Evolutionary conservation across 1,140 invertebrate genomes (phyloP).

Genomic region (Drosophila ficusphila): DNA sequence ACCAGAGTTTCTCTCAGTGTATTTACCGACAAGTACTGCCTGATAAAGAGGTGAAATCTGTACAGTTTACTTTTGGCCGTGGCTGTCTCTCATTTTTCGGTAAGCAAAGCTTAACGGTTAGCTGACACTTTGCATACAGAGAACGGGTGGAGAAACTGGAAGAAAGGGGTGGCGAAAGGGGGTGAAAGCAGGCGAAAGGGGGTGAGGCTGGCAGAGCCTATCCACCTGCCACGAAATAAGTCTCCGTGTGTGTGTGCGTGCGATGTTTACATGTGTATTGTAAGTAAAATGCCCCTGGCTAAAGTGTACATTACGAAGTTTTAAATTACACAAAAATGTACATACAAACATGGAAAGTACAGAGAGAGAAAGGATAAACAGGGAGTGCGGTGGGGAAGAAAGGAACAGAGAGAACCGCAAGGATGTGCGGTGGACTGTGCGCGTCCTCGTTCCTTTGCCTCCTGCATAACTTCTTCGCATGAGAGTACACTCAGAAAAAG

Average conservation of each 20-base stretch:
- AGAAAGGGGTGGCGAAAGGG: neutral
- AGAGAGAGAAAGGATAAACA: slow-evolving; percentile 1
- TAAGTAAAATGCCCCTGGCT: slow-evolving; percentile 73
- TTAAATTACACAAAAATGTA: slow-evolving; percentile 77
- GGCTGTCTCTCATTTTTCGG: slow-evolving; percentile 54
- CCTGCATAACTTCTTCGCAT: neutral
- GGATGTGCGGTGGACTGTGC: slow-evolving; percentile 29
- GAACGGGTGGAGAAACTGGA: neutral
- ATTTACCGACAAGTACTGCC: slow-evolving; percentile 2
- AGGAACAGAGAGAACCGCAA: slow-evolving; percentile 18
- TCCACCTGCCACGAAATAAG: slow-evolving; percentile 33
- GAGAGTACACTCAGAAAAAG: neutral
- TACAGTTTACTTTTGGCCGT: slow-evolving; percentile 61
- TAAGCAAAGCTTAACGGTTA: slow-evolving; percentile 77
- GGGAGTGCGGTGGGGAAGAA: neutral
- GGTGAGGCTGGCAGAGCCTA: slow-evolving; percentile 14
- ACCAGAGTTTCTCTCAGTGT: slow-evolving; percentile 19
- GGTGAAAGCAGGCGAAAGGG: neutral
- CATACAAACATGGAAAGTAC: slow-evolving; percentile 30
- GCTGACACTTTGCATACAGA: slow-evolving; percentile 71
- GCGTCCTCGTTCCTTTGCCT: neutral
- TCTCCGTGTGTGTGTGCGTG: slow-evolving; percentile 21
- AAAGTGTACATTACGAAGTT: slow-evolving; percentile 82
- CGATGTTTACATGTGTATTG: slow-evolving; percentile 68
- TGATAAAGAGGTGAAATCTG: slow-evolving; percentile 66